Conservation (phyloP, 2,888 invertebrate genomes). For the Gasteruption jaculator region DNA sequence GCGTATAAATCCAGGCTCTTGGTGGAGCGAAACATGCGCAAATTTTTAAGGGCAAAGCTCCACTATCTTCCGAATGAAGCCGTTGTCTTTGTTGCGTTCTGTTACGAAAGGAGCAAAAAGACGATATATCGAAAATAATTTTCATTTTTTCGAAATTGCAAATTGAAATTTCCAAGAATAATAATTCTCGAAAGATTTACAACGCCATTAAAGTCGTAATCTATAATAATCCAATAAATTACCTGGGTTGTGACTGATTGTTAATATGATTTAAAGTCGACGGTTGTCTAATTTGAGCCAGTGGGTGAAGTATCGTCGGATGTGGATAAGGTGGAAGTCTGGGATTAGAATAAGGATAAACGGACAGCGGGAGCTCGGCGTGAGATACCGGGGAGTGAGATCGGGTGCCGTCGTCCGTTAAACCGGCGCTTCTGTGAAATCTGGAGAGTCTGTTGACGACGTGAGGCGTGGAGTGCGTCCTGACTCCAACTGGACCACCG, state of each 20-base stretch:
- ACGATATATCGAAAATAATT: background rate
- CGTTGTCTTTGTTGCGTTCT: conserved; percentile 57
- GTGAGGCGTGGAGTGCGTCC: conserved; percentile 91
- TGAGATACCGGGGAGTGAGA: conserved; percentile 67
- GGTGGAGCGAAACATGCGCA: conserved; percentile 76
- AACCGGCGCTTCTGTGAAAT: conserved; percentile 94
- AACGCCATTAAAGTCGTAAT: background rate
- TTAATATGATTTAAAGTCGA: conserved; percentile 46
- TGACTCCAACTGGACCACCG: conserved; percentile 84
- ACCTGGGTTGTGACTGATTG: conserved; percentile 44
- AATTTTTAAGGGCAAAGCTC: conserved; percentile 68
- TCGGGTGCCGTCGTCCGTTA: conserved; percentile 66
- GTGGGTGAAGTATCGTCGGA: conserved; percentile 73
- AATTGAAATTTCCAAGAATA: background rate
- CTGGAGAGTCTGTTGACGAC: conserved; percentile 91
- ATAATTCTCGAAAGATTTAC: background rate
- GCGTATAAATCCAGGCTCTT: conserved; percentile 64
- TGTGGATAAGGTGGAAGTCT: conserved; percentile 88
- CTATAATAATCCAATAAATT: conserved; percentile 6
- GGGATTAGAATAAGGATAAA: conserved; percentile 75
- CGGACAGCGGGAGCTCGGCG: conserved; percentile 49
- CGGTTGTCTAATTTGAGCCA: conserved; percentile 81
- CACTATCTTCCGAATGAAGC: conserved; percentile 67
- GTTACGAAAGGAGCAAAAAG: conserved; percentile 11
- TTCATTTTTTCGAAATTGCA: background rate